Percentiles rank a stretch among this genome's conserved stretches.
Conservation (phyloP, 2,797 vertebrate genomes). For the Taenioides sp. region DNA sequence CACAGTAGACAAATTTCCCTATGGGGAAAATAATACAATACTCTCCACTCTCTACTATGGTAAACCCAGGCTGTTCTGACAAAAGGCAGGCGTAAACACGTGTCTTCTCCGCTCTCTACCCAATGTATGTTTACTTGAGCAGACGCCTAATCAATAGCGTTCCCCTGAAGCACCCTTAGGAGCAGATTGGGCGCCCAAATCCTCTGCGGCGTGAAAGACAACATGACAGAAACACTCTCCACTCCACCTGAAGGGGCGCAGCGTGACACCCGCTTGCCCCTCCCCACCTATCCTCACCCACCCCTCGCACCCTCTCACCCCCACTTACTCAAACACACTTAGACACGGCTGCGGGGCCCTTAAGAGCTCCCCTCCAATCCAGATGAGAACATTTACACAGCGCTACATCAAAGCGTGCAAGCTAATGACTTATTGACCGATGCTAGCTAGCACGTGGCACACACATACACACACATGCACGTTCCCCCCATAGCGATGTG, state of each 20-base stretch:
- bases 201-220: conserved; percentile 64
- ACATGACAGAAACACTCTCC: conserved; percentile 71
- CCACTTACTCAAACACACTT: conserved; percentile 2
- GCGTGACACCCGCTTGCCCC: conserved; percentile 37
- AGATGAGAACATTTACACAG: conserved; percentile 61
- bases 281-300: no score
- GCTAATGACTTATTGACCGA: conserved; percentile 70
- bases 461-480: conserved; percentile 8
- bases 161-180: conserved; percentile 67
- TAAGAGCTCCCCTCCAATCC: conserved; percentile 41
- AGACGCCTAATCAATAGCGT: conserved; percentile 66
- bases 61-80: neutral
- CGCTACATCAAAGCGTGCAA: conserved; percentile 57
- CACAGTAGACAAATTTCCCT: neutral
- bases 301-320: neutral
- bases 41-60: neutral
- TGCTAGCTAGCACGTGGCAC: neutral
- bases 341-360: conserved; percentile 32
- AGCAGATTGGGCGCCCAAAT: conserved; percentile 64
- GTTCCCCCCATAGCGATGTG: conserved; percentile 16
- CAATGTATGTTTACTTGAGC: conserved; percentile 48
- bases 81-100: neutral
- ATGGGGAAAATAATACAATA: neutral
- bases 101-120: conserved; percentile 7
- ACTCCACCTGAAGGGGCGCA: conserved; percentile 56